Base-by-base conservation (phyloP, 2,797 vertebrate species). In the Anguilla obscura region DNA sequence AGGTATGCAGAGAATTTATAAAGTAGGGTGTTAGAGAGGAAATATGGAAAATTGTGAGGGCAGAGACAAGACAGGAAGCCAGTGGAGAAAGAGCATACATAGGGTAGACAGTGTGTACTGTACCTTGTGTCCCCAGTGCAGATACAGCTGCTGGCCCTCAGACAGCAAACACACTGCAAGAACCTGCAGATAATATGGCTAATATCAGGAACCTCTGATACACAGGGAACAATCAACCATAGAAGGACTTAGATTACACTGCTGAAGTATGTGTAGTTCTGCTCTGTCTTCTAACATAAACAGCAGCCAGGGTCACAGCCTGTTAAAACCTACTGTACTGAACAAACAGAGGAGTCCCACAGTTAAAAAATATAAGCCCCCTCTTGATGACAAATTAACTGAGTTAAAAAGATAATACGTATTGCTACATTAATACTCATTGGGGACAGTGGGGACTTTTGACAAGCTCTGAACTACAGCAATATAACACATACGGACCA, bases 81-180 rank as follows among this genome's bases (percentile, higher is more conserved):
- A 14, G 30, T 76, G 33, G 71, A 33, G 12, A 80, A 14, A 40
- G 40, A 48, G 36, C 5, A 36, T 6, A 45, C 14, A 80, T 3
- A 45, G 40, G 16, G 36, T 24, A 76, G 36, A 24, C 45, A 45
- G 60, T 85, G 16, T 7, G 8, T 7, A 98, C 98, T 7, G 8
- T 7, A 98, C 98, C 97, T 99, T 99, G 93, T 99, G 98, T 91
- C 94, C 95, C 95, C 95, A 97, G 93, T 98, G 97, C 8, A 99
- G 94, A 86, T 97, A 95, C 58, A 98, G 93, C 91, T 97, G 95
- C 91, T 98, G 97, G 12, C 97, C 96, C 93, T 98, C 97, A 90
- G 96, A 95, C 0, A 98, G 94, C 91, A 99, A 95, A 92, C 97
- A 98, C 90, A 97, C 90, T 0, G 96, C 97, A 80, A 98, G 88